A percentile compares a stretch with the other conserved stretches of the same genome.
These are phyloP conservation scores for Stictocephala bisonia DNA, from an alignment of 2,888 invertebrate genomes.

Conservation along the genomic window DNA sequence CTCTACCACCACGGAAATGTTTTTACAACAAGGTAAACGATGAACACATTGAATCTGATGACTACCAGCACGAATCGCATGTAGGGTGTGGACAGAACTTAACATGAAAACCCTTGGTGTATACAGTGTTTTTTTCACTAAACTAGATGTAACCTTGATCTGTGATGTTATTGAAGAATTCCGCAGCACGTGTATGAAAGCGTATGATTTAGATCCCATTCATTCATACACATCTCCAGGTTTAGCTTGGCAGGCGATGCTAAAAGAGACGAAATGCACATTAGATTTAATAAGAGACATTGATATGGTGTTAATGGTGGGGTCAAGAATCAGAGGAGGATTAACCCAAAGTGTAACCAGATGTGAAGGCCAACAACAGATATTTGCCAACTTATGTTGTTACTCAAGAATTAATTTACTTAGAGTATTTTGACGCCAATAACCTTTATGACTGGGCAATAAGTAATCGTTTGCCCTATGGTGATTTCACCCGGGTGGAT, in stretches of 20 bases:
- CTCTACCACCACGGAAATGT: conserved; percentile 54
- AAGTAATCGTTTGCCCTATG: conserved; percentile 20
- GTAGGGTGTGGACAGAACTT: conserved; percentile 61
- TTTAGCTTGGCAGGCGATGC: conserved; percentile 37
- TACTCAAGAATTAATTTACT: conserved; percentile 7
- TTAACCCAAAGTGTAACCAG: conserved; percentile 33
- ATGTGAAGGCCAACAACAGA: conserved; percentile 39
- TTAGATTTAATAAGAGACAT: conserved; percentile 48
- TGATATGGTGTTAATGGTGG: conserved; percentile 47
- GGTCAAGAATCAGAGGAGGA: conserved; percentile 47
- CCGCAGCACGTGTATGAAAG: conserved; percentile 23
- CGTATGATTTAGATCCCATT: conserved; percentile 43
- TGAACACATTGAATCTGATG: conserved; percentile 54
- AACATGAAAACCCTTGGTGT: conserved; percentile 60
- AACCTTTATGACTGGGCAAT: conserved; percentile 46
- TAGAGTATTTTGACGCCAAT: conserved; percentile 43
- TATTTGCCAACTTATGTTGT: conserved; percentile 40
- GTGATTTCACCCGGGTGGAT: conserved; percentile 43
- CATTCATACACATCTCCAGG: conserved; percentile 45
- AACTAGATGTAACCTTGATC: conserved; percentile 44
- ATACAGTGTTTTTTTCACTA: conserved; percentile 56
- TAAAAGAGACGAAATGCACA: conserved; percentile 44
- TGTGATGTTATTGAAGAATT: conserved; percentile 51
- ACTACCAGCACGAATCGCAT: conserved; percentile 62
- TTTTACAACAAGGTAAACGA: conserved; percentile 58